Evolutionary conservation across 1,140 invertebrate genomes (phyloP).

Genomic region (Drosophila pachea): DNA sequence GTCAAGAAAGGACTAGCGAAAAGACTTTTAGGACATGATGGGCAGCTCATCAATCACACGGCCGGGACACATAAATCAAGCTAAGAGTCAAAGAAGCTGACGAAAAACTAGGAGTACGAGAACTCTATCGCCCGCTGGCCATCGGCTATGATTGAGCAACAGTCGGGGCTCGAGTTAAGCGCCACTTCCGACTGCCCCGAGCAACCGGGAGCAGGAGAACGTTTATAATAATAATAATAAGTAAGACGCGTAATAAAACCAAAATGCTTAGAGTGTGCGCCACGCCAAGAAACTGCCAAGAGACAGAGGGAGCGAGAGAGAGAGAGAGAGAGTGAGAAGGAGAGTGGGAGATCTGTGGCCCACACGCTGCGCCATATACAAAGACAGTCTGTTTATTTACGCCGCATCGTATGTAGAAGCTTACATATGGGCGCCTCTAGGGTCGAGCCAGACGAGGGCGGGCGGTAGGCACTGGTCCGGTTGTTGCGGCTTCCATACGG

Average conservation of each 20-base stretch:
- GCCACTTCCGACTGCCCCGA: conserved; percentile 48
- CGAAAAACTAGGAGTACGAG: conserved; percentile 12
- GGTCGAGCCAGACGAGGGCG: conserved; percentile 16
- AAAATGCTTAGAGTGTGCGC: conserved; percentile 52
- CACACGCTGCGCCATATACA: conserved; percentile 42
- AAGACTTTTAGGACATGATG: conserved; percentile 16
- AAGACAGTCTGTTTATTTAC: conserved; percentile 77
- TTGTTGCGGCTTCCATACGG: conserved; percentile 71
- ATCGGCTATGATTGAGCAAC: conserved; percentile 49
- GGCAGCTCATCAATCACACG: conserved; percentile 65
- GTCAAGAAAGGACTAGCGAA: neutral
- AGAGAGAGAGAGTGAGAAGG: neutral
- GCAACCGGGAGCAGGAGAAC: neutral
- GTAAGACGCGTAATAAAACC: conserved; percentile 45
- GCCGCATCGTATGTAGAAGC: conserved; percentile 78
- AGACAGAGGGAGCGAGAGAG: neutral
- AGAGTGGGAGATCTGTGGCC: neutral
- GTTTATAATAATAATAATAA: conserved; percentile 19
- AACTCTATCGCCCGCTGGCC: conserved; percentile 21
- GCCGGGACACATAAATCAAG: conserved; percentile 69
- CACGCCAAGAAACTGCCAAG: conserved; percentile 21
- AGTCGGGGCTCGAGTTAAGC: conserved; percentile 46
- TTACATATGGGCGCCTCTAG: conserved; percentile 71
- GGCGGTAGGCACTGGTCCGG: conserved; percentile 21
- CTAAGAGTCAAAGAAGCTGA: conserved; percentile 29